These are phyloP conservation scores for Melolontha melolontha DNA, from an alignment of 2,888 invertebrate genomes.

Conservation along the genomic window DNA sequence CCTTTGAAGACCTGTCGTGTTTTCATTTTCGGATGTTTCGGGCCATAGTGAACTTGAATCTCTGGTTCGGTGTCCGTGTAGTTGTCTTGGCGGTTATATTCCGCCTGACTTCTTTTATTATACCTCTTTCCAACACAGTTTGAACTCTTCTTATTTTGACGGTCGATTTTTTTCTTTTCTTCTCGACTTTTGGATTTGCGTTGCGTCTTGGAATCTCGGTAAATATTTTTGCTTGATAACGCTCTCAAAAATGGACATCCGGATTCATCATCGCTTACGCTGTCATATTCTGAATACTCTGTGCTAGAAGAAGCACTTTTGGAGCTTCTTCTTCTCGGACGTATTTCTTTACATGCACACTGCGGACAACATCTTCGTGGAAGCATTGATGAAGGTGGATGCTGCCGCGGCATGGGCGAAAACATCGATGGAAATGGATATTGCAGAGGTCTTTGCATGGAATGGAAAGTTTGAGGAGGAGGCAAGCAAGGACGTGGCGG, in stretches of 20 bases:
- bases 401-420: neutral
- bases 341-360: conserved; percentile 3
- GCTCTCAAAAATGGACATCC: conserved; percentile 27
- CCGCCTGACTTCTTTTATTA: conserved; percentile 17
- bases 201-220: conserved; percentile 11
- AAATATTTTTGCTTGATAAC: conserved; percentile 20
- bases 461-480: conserved; percentile 9
- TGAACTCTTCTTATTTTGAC: neutral
- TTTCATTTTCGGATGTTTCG: conserved; percentile 19
- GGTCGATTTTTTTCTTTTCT: neutral
- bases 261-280: conserved; percentile 12
- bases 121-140: neutral
- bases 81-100: conserved; percentile 14
- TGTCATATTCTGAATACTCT: conserved; percentile 16
- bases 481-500: neutral
- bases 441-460: neutral
- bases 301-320: conserved; percentile 11
- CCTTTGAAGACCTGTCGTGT: conserved; percentile 23
- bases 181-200: conserved; percentile 5
- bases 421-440: conserved; percentile 25
- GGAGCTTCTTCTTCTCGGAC: conserved; percentile 2
- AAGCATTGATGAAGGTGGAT: neutral
- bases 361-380: conserved; percentile 7
- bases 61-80: conserved; percentile 36
- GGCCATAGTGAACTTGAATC: conserved; percentile 31